Evolutionary conservation across 2,113 vertebrate genomes (phyloP).

Genomic region (Heloderma charlesbogerti): DNA sequence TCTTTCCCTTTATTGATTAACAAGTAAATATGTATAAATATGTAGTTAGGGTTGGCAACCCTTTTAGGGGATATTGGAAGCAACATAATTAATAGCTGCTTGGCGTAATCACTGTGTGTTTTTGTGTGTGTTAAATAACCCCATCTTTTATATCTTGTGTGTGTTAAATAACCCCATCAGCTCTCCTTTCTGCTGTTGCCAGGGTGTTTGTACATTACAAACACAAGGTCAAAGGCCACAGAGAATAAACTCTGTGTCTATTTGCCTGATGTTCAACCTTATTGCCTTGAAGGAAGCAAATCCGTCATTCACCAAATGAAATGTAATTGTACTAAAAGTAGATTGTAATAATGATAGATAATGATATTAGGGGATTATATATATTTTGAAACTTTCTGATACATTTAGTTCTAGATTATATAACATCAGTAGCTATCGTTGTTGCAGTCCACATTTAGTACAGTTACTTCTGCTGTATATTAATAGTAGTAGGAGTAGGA

Average conservation of each 20-base stretch:
- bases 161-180: slow-evolving; percentile 43
- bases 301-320: background rate
- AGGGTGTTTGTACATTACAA: slow-evolving; percentile 49
- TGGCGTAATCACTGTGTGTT: slow-evolving; percentile 62
- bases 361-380: background rate
- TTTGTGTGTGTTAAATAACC: slow-evolving; percentile 45
- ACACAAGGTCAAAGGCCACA: slow-evolving; percentile 10
- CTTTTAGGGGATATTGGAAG: slow-evolving; percentile 84
- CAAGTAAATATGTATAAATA: slow-evolving; percentile 88
- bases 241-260: background rate
- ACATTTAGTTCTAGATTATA: background rate
- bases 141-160: slow-evolving; percentile 42
- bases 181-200: slow-evolving; percentile 41
- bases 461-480: background rate
- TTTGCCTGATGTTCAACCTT: background rate
- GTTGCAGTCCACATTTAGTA: background rate
- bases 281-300: background rate
- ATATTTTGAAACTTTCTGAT: background rate
- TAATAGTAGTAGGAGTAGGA: too few species aligned
- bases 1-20: slow-evolving; percentile 87
- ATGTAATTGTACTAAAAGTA: background rate
- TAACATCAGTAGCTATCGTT: background rate
- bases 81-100: slow-evolving; percentile 77
- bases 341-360: background rate
- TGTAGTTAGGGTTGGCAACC: slow-evolving; percentile 80